phyloP scores from a whole-genome alignment of 1,140 invertebrate genomes.

The Polypedilum vanderplanki region DNA sequence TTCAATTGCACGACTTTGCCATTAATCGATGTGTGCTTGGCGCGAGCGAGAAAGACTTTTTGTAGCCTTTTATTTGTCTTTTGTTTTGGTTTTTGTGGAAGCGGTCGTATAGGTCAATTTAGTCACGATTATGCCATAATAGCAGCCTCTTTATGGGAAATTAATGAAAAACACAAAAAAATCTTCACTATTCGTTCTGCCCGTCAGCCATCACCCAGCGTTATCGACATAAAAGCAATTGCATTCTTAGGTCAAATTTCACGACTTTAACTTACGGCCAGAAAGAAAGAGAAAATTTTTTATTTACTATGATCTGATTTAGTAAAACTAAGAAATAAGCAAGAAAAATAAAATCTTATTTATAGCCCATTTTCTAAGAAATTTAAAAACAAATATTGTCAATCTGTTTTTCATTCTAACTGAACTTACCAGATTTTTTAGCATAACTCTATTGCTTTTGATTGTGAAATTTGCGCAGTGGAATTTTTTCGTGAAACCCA shows the following conservation, averaged over 20 bases:
- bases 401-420: too few relatives aligned
- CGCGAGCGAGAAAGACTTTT: background rate
- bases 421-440: too few relatives aligned
- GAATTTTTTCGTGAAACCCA: too few relatives aligned
- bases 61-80: too few relatives aligned
- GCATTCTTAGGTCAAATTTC: background rate
- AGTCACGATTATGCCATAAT: constrained; percentile 22
- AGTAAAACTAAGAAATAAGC: too few relatives aligned
- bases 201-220: background rate
- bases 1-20: constrained; percentile 4
- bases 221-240: background rate
- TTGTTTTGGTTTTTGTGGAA: too few relatives aligned
- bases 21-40: constrained; percentile 16
- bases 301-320: background rate
- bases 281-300: background rate
- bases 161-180: constrained; percentile 1
- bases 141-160: constrained; percentile 2
- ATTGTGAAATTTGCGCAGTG: too few relatives aligned
- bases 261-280: background rate
- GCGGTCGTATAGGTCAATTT: constrained; percentile 20
- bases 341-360: too few relatives aligned
- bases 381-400: too few relatives aligned
- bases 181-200: background rate
- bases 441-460: too few relatives aligned
- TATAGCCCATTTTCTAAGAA: too few relatives aligned